phyloP scores from a whole-genome alignment of 2,797 vertebrate genomes.

The Melanotaenia nigrans region DNA sequence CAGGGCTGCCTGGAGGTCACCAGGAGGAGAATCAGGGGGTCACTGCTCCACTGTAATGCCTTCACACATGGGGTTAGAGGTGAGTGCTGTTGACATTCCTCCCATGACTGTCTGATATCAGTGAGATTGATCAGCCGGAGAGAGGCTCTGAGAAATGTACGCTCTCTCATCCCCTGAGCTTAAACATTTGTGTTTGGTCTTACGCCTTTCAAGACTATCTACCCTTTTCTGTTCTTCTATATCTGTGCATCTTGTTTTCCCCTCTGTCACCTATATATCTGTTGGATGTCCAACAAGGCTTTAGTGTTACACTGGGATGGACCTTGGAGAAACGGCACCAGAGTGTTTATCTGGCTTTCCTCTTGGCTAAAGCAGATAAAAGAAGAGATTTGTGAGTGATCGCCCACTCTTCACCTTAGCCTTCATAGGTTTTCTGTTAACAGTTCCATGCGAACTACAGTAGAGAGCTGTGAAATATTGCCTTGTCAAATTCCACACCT shows the following conservation, averaged over 20 bases:
- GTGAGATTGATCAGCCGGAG: slow-evolving; percentile 71
- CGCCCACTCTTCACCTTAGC: slow-evolving; percentile 55
- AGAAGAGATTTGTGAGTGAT: slow-evolving; percentile 70
- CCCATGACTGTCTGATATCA: slow-evolving; percentile 78
- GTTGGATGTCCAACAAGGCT: slow-evolving; percentile 65
- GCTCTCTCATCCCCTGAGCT: slow-evolving; percentile 64
- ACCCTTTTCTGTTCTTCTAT: slow-evolving; percentile 16
- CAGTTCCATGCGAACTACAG: slow-evolving; percentile 70
- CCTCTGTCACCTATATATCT: slow-evolving; percentile 58
- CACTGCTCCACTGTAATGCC: slow-evolving; percentile 72
- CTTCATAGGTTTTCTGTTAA: slow-evolving; percentile 62
- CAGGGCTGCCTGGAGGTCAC: slow-evolving; percentile 71
- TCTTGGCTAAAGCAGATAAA: slow-evolving; percentile 75
- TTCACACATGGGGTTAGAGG: slow-evolving; percentile 77
- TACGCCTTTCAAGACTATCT: slow-evolving; percentile 32
- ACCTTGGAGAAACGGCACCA: slow-evolving; percentile 63
- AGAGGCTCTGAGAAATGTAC: slow-evolving; percentile 63
- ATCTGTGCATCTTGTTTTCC: slow-evolving; percentile 29
- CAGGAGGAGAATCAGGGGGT: slow-evolving; percentile 72
- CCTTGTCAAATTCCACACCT: slow-evolving; percentile 79
- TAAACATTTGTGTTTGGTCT: slow-evolving; percentile 76
- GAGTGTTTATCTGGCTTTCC: slow-evolving; percentile 77
- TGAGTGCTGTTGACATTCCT: slow-evolving; percentile 80
- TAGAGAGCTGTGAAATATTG: slow-evolving; percentile 64
- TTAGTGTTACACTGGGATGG: slow-evolving; percentile 69